Percentiles rank a stretch among this genome's conserved stretches.
Conservation (phyloP, 2,888 invertebrate genomes). For the Polydesmus complanatus region DNA sequence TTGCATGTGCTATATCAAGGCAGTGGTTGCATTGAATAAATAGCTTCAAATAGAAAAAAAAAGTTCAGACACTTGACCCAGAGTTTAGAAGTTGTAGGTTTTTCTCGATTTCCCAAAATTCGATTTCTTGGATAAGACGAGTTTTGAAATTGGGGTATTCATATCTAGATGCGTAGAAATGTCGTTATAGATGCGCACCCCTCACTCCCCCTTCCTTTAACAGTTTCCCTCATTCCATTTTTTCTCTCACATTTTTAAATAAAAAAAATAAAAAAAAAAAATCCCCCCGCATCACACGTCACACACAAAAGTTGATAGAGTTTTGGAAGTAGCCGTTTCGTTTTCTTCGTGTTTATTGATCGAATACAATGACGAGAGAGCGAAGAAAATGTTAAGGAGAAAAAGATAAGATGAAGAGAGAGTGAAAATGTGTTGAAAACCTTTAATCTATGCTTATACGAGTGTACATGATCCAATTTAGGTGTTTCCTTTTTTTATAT, state of each 20-base stretch:
- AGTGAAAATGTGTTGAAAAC: background rate
- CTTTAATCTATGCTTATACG: background rate
- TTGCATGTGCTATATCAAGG: no score
- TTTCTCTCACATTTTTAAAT: no score
- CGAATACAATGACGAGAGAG: background rate
- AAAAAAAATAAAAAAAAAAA: no score
- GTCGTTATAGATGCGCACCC: background rate
- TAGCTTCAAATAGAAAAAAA: no score
- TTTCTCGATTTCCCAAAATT: no score
- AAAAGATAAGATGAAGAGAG: background rate
- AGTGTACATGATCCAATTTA: background rate
- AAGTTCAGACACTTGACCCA: no score
- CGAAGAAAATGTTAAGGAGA: background rate
- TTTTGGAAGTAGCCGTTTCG: background rate
- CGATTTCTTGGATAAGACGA: background rate
- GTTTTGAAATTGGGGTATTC: background rate
- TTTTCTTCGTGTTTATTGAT: background rate
- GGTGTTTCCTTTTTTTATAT: no score
- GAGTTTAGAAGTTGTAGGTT: no score
- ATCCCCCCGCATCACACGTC: no score
- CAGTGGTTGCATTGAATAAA: no score
- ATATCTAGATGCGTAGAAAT: background rate
- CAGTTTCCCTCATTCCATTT: no score
- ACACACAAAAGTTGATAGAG: background rate
- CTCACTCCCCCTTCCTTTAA: no score